A percentile compares a stretch with the other conserved stretches of the same genome.
These are phyloP conservation scores for Drosophila pseudotalamancana DNA, from an alignment of 2,888 invertebrate species.

Conservation along the genomic window DNA sequence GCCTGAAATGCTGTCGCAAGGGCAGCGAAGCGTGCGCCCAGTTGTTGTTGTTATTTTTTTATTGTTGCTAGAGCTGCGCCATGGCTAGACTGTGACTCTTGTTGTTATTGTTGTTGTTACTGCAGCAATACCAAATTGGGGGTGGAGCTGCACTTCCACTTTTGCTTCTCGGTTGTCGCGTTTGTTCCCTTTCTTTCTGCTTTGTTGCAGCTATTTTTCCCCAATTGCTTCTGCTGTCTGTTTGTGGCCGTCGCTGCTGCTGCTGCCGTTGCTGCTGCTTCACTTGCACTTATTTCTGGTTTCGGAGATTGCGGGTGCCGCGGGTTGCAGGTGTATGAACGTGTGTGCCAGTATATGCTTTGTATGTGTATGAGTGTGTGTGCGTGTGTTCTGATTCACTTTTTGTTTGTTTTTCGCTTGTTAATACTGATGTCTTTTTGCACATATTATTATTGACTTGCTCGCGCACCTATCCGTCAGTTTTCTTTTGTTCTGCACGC, in stretches of 20 bases:
- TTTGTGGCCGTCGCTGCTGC: constrained; percentile 42
- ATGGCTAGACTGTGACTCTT: constrained; percentile 24
- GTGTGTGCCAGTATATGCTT: constrained; percentile 34
- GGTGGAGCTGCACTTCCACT: constrained; percentile 67
- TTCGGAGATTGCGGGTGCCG: constrained; percentile 41
- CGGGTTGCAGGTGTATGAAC: constrained; percentile 45
- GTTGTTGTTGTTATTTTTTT: constrained; percentile 31
- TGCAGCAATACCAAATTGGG: constrained; percentile 55
- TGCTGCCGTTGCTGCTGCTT: constrained; percentile 64
- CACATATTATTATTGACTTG: not conserved
- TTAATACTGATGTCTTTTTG: constrained; percentile 6
- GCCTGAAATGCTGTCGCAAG: constrained; percentile 67
- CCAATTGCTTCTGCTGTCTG: constrained; percentile 40
- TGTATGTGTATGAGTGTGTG: constrained; percentile 30
- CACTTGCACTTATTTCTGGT: constrained; percentile 78
- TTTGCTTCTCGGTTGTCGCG: constrained; percentile 52
- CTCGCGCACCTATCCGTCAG: not conserved
- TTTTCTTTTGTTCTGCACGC: constrained; percentile 3
- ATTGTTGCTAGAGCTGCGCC: constrained; percentile 39
- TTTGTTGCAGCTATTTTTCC: constrained; percentile 46
- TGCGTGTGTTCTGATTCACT: constrained; percentile 73
- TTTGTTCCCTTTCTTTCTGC: constrained; percentile 57
- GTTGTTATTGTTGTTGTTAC: constrained; percentile 10
- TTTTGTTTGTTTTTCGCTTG: constrained; percentile 40
- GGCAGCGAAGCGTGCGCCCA: constrained; percentile 74